These are phyloP conservation scores for Ellobium chinense DNA, from an alignment of 2,888 invertebrate species.

Conservation along the genomic window DNA sequence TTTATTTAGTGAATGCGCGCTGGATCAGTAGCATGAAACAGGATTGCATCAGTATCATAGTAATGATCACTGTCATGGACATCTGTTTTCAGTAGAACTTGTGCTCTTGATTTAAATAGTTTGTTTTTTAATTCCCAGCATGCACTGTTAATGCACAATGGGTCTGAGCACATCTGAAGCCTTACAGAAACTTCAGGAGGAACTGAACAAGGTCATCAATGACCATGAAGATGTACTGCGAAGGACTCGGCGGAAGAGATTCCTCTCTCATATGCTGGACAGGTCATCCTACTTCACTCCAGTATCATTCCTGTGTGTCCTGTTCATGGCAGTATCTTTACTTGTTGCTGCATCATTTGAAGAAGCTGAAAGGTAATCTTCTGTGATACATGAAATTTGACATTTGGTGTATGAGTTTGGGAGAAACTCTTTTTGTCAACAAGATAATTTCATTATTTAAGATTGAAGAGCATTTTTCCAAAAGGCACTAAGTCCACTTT, in stretches of 20 bases:
- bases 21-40: too few relatives aligned
- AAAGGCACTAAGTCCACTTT: too few relatives aligned
- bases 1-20: too few relatives aligned
- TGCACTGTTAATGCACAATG: conserved; percentile 4
- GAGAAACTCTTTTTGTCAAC: too few relatives aligned
- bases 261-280: conserved; percentile 13
- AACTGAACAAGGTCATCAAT: conserved; percentile 12
- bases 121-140: not conserved
- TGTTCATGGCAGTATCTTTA: conserved; percentile 16
- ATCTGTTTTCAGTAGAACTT: too few relatives aligned
- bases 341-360: conserved; percentile 35
- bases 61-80: too few relatives aligned
- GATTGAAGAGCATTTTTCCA: too few relatives aligned
- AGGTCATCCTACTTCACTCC: conserved; percentile 29
- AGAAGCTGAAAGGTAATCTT: conserved; percentile 36
- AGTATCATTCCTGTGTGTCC: conserved; percentile 22
- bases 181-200: conserved; percentile 20
- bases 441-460: too few relatives aligned
- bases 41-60: too few relatives aligned
- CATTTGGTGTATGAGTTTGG: too few relatives aligned
- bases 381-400: too few relatives aligned
- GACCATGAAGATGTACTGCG: not conserved
- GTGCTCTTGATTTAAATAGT: not conserved
- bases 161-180: conserved; percentile 34
- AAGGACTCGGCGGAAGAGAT: conserved; percentile 6